Evolutionary conservation across 2,888 invertebrate genomes (phyloP), one percentile per base, ranked within the genome.

Genomic region (Cephus runcator): DNA sequence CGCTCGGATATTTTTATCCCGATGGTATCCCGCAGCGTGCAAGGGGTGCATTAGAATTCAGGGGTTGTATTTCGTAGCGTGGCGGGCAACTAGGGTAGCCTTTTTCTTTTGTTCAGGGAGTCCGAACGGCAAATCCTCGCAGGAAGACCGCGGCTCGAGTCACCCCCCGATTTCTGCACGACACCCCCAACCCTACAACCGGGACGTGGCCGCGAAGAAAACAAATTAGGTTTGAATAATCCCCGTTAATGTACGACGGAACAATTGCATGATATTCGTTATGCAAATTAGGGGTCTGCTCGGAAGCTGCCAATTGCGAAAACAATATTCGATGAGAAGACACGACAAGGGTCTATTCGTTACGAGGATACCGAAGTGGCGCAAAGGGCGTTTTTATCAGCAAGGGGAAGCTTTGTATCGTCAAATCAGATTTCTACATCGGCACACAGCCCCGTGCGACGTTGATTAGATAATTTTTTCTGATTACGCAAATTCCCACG

Each of bases 171-270:
- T 31, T 31, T 35, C 36, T 77, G 30, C 75, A 74, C 34, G 40
- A 15, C 11, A 36, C n/a, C 69, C 40, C 69, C 2, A 4, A 71
- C 77, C 77, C 75, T 75, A 9, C 0, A 23, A 56, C 69, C 40
- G 40, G 56, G 23, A 71, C 69, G 69, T 30, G 68, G 75, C 40
- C 36, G 69, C 40, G 69, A 75, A 71, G 77, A 77, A 75, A 77
- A 75, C 71, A 69, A 77, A 77, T 77, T 77, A 75, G 69, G 71
- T 77, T 77, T 75, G 77, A 77, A 77, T 77, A 77, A 77, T 77
- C 74, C 73, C 77, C 69, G 40, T 34, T 77, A 77, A 77, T 77
- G 75, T 75, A 77, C 75, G 75, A 40, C 30, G 77, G 77, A 77
- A 77, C 75, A 77, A 77, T 77, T 77, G 77, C 40, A 68, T 77